Evolutionary conservation across 1,140 invertebrate species (phyloP).

Genomic region (Pachyrhynchus sulphureomaculatus): DNA sequence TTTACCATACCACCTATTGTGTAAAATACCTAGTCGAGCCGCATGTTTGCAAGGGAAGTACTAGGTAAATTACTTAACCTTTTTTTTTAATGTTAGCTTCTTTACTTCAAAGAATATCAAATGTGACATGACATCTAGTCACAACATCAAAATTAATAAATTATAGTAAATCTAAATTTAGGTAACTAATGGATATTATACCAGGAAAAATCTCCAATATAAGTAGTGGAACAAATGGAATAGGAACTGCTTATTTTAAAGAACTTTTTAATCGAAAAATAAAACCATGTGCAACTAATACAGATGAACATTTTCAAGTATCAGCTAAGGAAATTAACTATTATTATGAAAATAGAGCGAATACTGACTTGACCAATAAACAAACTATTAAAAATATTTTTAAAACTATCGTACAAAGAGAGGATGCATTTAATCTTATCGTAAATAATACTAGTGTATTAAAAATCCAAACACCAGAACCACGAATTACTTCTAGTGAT

Average conservation of each 20-base stretch:
- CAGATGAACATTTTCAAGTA: not conserved
- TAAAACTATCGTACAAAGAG: not conserved
- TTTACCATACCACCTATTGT: too few species aligned
- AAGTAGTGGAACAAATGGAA: constrained; percentile 1
- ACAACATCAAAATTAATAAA: too few species aligned
- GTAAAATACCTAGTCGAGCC: too few species aligned
- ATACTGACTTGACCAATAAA: not conserved
- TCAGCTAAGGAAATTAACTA: constrained; percentile 2
- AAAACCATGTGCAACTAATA: not conserved
- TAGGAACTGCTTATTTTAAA: constrained; percentile 1
- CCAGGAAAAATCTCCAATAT: constrained; percentile 7
- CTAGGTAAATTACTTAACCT: too few species aligned
- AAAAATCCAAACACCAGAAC: constrained; percentile 52
- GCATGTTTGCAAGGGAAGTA: too few species aligned
- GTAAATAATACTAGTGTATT: constrained; percentile 40
- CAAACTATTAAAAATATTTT: not conserved
- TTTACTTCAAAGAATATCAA: too few species aligned
- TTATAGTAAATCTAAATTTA: too few species aligned
- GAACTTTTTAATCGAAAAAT: constrained; percentile 2
- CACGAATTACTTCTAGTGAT: too few species aligned
- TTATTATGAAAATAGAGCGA: not conserved
- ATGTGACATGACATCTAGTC: too few species aligned
- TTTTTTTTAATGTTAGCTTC: too few species aligned
- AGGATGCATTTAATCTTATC: not conserved
- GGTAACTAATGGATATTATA: not conserved